Conservation (phyloP, 2,797 vertebrate species). For the Sphenopsis melanotis region DNA sequence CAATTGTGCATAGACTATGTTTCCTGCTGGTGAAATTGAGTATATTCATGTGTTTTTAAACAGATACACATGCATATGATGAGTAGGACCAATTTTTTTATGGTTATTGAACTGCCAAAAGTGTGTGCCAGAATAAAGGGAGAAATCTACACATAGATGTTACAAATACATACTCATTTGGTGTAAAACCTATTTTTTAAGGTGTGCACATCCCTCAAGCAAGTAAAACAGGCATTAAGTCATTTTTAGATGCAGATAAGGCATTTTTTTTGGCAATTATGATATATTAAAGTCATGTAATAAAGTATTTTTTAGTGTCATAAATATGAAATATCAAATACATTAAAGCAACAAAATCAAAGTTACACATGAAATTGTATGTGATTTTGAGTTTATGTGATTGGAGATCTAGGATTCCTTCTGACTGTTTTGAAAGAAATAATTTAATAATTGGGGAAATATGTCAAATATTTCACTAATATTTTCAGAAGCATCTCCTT, state of each 20-base stretch:
- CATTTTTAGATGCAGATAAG: background rate
- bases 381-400: background rate
- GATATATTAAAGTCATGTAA: background rate
- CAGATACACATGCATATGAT: background rate
- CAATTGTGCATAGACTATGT: background rate
- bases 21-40: background rate
- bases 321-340: background rate
- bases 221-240: background rate
- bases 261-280: fast-evolving
- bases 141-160: background rate
- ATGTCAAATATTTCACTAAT: background rate
- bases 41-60: background rate
- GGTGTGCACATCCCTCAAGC: background rate
- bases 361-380: background rate
- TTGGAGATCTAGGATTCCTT: background rate
- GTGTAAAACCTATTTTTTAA: background rate
- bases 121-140: background rate
- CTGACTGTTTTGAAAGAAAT: background rate
- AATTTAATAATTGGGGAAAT: background rate
- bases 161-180: background rate
- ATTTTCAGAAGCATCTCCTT: background rate
- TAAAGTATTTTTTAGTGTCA: background rate
- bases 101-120: background rate
- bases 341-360: background rate
- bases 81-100: background rate